These are phyloP conservation scores for Seriola dumerili DNA, from an alignment of 2,113 vertebrate species.

Conservation along the genomic window DNA sequence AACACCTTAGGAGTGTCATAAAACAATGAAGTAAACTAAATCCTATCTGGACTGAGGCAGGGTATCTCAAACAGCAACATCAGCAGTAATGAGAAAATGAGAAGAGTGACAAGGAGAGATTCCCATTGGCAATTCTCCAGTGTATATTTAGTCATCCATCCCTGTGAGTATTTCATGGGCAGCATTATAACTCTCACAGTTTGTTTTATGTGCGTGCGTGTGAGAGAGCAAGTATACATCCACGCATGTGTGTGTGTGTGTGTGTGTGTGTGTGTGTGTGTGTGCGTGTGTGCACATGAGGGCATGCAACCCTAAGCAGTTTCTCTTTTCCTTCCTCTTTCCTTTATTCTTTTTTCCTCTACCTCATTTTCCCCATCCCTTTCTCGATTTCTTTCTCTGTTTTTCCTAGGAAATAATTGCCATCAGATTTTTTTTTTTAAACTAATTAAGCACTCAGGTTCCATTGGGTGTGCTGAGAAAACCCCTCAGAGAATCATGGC, in stretches of 20 bases:
- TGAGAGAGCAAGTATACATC: background rate
- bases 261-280: background rate
- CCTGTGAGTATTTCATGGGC: constrained; percentile 59
- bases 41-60: background rate
- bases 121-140: constrained; percentile 80
- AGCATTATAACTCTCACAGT: constrained; percentile 42
- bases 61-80: constrained; percentile 47
- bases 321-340: constrained; percentile 50
- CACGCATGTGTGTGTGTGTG: constrained; percentile 1
- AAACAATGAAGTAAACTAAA: constrained; percentile 30
- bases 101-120: constrained; percentile 65
- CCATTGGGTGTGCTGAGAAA: constrained; percentile 33
- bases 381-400: constrained; percentile 19
- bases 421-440: constrained; percentile 19
- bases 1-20: constrained; percentile 12
- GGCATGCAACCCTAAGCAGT: constrained; percentile 40
- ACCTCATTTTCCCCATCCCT: constrained; percentile 42
- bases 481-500: background rate
- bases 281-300: constrained; percentile 6
- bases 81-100: constrained; percentile 68
- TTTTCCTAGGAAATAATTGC: constrained; percentile 6
- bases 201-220: constrained; percentile 47
- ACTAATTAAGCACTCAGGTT: constrained; percentile 7
- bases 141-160: constrained; percentile 78
- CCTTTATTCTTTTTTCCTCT: constrained; percentile 41